Evolutionary conservation across 2,888 invertebrate genomes (phyloP).

Genomic region (Tetanocera ferruginea): DNA sequence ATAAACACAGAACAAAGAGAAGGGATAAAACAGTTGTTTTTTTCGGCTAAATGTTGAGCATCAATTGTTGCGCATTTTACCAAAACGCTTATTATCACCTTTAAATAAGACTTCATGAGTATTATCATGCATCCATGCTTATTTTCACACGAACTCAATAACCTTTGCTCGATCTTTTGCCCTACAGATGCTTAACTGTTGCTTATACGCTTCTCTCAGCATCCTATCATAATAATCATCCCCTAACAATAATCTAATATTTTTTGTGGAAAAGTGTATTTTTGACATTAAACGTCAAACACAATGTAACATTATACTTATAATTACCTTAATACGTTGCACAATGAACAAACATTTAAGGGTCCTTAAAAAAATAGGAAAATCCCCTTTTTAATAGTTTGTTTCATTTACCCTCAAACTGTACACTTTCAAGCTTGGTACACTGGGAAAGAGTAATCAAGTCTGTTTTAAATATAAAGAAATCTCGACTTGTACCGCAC

Average conservation of each 20-base stretch:
- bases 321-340: slow-evolving; percentile 53
- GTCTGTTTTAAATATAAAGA: too few relatives aligned
- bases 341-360: slow-evolving; percentile 61
- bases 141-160: slow-evolving; percentile 63
- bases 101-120: slow-evolving; percentile 53
- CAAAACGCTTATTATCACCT: slow-evolving; percentile 41
- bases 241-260: slow-evolving; percentile 52
- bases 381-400: slow-evolving; percentile 49
- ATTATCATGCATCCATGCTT: slow-evolving; percentile 42
- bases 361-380: slow-evolving; percentile 67
- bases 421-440: too few relatives aligned
- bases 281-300: slow-evolving; percentile 66
- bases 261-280: slow-evolving; percentile 65
- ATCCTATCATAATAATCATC: slow-evolving; percentile 50
- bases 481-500: too few relatives aligned
- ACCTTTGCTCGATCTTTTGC: slow-evolving; percentile 46
- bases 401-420: too few relatives aligned
- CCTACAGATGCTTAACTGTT: slow-evolving; percentile 44
- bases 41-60: slow-evolving; percentile 52
- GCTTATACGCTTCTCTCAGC: slow-evolving; percentile 30
- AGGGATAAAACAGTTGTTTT: slow-evolving; percentile 50
- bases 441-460: too few relatives aligned
- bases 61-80: slow-evolving; percentile 32
- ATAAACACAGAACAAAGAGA: slow-evolving; percentile 13
- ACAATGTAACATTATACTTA: slow-evolving; percentile 61